Evolutionary conservation across 2,888 invertebrate species (phyloP), one percentile per base, ranked within the genome.

Genomic region (Autographa pulchrina): DNA sequence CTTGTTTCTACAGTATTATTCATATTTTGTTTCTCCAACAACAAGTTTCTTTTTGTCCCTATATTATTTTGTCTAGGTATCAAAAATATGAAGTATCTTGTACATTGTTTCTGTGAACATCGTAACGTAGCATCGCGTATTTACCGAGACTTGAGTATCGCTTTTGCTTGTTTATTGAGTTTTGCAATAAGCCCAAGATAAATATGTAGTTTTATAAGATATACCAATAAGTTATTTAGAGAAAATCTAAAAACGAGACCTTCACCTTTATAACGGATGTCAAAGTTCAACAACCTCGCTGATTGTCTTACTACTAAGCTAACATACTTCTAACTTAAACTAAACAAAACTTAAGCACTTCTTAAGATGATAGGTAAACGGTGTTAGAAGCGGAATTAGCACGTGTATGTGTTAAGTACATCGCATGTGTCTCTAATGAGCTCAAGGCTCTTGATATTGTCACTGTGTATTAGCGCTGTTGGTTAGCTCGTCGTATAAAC

Each of bases 381-480:
- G 62, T 63, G 32, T 58, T 41, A 48, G 52, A 62, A 61, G 9
- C 52, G 9, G 3, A 80, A 75, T 80, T 80, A 80, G 31, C 78
- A 78, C 60, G 25, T 72, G 11, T 31, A 60, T 72, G 54, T 70
- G 77, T 62, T 60, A 65, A 75, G 68, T 66, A 68, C 58, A 16
- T 20, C 35, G 62, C n/a, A 2, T 65, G 58, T 62, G 43, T 32
- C 60, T 56, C 52, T 75, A 80, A 75, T 59, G 65, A 75, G 75
- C 71, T 70, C 81, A 80, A 74, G 81, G 78, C 35, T 66, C 35
- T 18, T 1, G 56, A 43, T 65, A 60, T 61, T 66, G 48, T 41
- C 18, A 38, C 66, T 68, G 35, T 60, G 70, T 61, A 65, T 48
- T 70, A 48, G 41, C 58, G 35, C 31, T 25, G 20, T 20, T 43